Conservation (phyloP, 2,888 invertebrate genomes). For the Eurois occulta region DNA sequence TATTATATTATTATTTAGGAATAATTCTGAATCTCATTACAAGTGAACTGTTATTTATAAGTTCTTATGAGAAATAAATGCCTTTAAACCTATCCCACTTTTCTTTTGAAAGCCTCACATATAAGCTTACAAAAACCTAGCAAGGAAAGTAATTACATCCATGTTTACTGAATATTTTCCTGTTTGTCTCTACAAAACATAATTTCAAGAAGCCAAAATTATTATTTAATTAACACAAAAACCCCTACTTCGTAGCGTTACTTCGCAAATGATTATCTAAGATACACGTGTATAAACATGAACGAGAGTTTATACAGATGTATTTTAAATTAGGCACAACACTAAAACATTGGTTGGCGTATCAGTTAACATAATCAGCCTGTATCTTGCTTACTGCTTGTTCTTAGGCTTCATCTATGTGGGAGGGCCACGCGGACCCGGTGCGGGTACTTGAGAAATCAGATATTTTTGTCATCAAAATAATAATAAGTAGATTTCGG, state of each 20-base stretch:
- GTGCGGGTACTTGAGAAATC: neutral
- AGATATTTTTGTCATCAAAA: neutral
- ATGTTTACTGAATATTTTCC: slow-evolving; percentile 38
- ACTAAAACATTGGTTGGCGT: neutral
- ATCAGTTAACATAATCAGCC: neutral
- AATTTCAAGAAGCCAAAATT: slow-evolving; percentile 33
- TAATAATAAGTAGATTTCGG: neutral
- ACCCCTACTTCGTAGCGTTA: neutral
- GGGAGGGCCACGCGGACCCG: neutral
- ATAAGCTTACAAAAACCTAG: slow-evolving; percentile 23
- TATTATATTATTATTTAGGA: too few relatives aligned
- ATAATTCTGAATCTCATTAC: too few relatives aligned
- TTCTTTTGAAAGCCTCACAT: slow-evolving; percentile 16
- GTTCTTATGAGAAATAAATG: too few relatives aligned
- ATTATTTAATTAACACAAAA: neutral
- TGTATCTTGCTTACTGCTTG: neutral
- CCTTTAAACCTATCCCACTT: too few relatives aligned
- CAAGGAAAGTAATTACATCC: slow-evolving; percentile 51
- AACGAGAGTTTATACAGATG: neutral
- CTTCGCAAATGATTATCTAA: neutral
- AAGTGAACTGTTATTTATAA: too few relatives aligned
- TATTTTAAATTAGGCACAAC: neutral
- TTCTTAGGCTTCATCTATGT: accelerated
- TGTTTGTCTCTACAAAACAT: slow-evolving; percentile 44
- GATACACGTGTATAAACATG: neutral